Percentiles rank a stretch among this genome's conserved stretches.
phyloP scores from a whole-genome alignment of 2,113 vertebrate species.

The Tautogolabrus adspersus region DNA sequence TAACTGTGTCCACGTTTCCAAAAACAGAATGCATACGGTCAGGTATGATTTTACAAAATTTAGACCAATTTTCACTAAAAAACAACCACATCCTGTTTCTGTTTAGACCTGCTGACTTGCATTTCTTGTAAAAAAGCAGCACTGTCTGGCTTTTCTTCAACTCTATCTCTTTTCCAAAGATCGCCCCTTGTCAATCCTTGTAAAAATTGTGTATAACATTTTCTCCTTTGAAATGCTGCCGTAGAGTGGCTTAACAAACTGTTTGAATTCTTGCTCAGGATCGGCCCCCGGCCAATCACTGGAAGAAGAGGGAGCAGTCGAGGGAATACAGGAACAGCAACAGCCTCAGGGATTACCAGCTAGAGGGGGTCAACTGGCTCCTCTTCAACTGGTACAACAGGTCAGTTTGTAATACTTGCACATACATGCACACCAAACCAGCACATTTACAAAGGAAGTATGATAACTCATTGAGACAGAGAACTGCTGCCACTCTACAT shows the following conservation, averaged over 20 bases:
- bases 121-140: background rate
- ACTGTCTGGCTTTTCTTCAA: background rate
- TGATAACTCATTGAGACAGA: background rate
- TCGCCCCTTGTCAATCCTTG: background rate
- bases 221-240: background rate
- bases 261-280: constrained; percentile 82
- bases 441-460: background rate
- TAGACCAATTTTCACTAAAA: background rate
- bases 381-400: constrained; percentile 99
- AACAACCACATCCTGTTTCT: background rate
- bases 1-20: background rate
- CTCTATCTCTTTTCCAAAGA: background rate
- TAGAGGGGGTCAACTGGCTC: constrained; percentile 99
- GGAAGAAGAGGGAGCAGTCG: constrained; percentile 97
- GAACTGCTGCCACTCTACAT: background rate
- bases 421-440: background rate
- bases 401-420: constrained; percentile 77
- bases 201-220: background rate
- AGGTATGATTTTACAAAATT: background rate
- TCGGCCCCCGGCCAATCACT: constrained; percentile 93
- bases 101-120: background rate
- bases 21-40: background rate
- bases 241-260: background rate
- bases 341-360: constrained; percentile 99
- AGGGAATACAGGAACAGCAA: constrained; percentile 97